Percentiles rank a stretch among this genome's conserved stretches.
Conservation (phyloP, 2,888 invertebrate species). For the Gari tellinella region DNA sequence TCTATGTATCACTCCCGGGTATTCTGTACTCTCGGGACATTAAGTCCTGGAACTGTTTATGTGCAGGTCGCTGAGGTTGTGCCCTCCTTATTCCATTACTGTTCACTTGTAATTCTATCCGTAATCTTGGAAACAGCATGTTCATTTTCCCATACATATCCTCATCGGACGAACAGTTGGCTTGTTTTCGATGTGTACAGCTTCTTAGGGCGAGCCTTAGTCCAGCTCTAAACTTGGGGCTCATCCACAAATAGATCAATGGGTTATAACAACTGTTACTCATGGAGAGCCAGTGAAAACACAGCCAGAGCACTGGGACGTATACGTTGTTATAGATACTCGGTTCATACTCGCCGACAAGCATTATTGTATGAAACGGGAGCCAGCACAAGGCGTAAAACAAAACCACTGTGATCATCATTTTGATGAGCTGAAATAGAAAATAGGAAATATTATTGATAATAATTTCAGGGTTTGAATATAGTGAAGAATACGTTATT, state of each 20-base stretch:
- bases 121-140: slow-evolving; percentile 38
- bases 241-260: slow-evolving; percentile 71
- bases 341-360: slow-evolving; percentile 66
- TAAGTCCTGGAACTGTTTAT: too few species aligned
- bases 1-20: too few species aligned
- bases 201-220: slow-evolving; percentile 60
- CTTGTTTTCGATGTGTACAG: slow-evolving; percentile 51
- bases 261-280: slow-evolving; percentile 73
- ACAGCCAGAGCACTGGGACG: slow-evolving; percentile 67
- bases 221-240: slow-evolving; percentile 70
- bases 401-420: slow-evolving; percentile 73
- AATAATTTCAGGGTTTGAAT: too few species aligned
- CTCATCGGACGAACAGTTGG: slow-evolving; percentile 56
- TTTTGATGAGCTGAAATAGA: slow-evolving; percentile 66
- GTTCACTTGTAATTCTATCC: slow-evolving; percentile 21
- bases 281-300: slow-evolving; percentile 72
- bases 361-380: slow-evolving; percentile 66
- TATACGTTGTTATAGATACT: slow-evolving; percentile 63
- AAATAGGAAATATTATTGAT: too few species aligned
- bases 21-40: too few species aligned
- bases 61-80: too few species aligned
- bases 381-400: slow-evolving; percentile 74
- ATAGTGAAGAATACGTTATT: too few species aligned
- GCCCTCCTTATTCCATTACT: too few species aligned
- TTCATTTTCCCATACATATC: slow-evolving; percentile 52